Base-by-base conservation (phyloP, 2,113 vertebrate species). In the Thinocorus orbignyianus region DNA sequence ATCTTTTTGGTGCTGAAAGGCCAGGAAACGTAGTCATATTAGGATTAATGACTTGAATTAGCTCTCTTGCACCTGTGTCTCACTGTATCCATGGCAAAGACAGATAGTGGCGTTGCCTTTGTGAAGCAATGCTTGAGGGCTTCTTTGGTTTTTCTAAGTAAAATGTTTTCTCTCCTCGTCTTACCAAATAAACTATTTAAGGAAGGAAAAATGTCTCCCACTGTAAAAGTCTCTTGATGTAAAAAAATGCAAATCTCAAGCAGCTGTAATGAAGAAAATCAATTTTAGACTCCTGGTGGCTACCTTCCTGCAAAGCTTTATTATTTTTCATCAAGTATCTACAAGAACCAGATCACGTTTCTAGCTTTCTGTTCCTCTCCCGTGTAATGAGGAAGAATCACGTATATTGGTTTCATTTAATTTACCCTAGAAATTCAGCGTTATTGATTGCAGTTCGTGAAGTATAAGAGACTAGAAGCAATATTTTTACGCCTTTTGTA, bases 241-340 rank as follows among this genome's bases (percentile, higher is more conserved):
- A 83, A 92, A 96, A 94, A 94, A 94, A 93, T 51, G 69, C 73
- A 91, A 93, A 92, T 91, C 52, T 92, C 81, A 70, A 81, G 70
- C 66, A 85, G 66, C 49, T 81, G 33, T 92, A 96, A 96, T 82
- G 86, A 92, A 83, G 23, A 89, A 66, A 90, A 94, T 94, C 57
- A 79, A 76, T 96, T 96, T 87, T 39, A 86, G 70, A 51, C 83
- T 94, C 84, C 88, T 72, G 37, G 81, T 93, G 57, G 92, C 80
- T 88, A 92, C 76, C 88, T 85, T 88, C 49, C 86, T 86, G 72
- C 84, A 90, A 91, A 92, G 86, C 72, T 88, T 42, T 94, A 92
- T 94, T 96, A 94, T 96, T 95, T 97, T 86, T 95, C 93, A 87
- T 94, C 70, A 95, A 84, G 78, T 81, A 71, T 79, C 96, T 92